These are phyloP conservation scores for Semnornis frantzii DNA, from an alignment of 2,113 vertebrate species.

Conservation along the genomic window DNA sequence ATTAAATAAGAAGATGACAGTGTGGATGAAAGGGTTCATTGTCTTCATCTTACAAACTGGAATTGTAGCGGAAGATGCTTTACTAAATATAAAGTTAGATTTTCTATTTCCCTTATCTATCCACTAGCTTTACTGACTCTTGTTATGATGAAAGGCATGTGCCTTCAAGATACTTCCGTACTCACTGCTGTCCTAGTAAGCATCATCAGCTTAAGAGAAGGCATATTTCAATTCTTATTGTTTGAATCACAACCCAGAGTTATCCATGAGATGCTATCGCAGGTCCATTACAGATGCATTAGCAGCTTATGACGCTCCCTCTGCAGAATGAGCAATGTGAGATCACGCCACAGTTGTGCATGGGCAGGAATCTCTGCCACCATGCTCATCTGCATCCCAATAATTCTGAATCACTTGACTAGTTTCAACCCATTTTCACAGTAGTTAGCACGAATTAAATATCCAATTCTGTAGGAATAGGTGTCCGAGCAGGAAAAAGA, in stretches of 20 bases:
- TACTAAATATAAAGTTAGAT: background rate
- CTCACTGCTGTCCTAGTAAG: background rate
- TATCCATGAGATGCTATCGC: background rate
- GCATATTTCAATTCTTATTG: background rate
- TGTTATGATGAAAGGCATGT: accelerated
- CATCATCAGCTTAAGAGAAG: background rate
- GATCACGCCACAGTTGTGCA: background rate
- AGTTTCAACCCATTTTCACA: background rate
- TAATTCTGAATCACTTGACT: background rate
- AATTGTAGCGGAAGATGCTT: background rate
- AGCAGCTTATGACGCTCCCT: background rate
- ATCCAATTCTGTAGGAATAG: background rate
- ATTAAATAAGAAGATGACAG: background rate
- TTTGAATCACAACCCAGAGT: background rate
- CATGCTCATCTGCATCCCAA: background rate
- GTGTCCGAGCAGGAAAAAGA: background rate
- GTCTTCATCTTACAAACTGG: background rate
- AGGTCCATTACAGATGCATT: background rate
- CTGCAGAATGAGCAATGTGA: background rate
- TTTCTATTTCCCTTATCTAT: background rate
- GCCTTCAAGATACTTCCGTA: background rate
- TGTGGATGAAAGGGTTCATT: background rate
- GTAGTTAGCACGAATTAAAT: background rate
- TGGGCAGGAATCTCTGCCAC: background rate
- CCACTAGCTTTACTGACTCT: background rate